Base-by-base conservation (phyloP, 2,888 invertebrate genomes). In the Acanthococcus lagerstroemiae region DNA sequence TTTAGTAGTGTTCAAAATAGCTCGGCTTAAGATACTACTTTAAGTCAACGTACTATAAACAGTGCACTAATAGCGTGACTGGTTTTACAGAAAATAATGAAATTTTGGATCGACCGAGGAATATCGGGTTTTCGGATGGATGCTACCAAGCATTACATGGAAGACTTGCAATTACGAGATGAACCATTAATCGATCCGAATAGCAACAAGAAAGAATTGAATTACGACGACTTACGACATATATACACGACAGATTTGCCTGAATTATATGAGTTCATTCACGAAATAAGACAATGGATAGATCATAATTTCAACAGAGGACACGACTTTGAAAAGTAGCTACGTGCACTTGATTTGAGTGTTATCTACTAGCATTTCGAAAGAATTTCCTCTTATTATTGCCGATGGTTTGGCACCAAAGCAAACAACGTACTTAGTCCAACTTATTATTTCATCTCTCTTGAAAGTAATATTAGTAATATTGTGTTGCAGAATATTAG, bases 41-140 rank as follows among this genome's bases (percentile, higher is more conserved):
- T n/a, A n/a, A n/a, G n/a, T n/a, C n/a, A n/a, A n/a, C n/a, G n/a
- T n/a, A n/a, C n/a, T n/a, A n/a, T n/a, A n/a, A n/a, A n/a, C n/a
- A n/a, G n/a, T n/a, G n/a, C n/a, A n/a, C n/a, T n/a, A n/a, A n/a
- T n/a, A n/a, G n/a, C n/a, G n/a, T n/a, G n/a, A n/a, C n/a, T n/a
- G n/a, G n/a, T n/a, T 26, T 22, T 17, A 4, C 7, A 68, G 68
- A 58, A 55, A 21, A 65, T 68, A 12, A 1, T 69, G 9, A 21
- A 27, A 9, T 69, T 44, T 27, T 69, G 69, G 69, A 9, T 69
- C 19, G 65, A 67, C 25, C 61, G 21, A 48, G 69, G 69, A 2
- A 25, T 69, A 2, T 1, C 46, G 26, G 69, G 69, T 15, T 68
- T 63, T 9, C 21, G 69, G 15, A 9, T 68, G 9, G 69, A 69